A percentile compares a stretch with the other conserved stretches of the same genome.
phyloP scores from a whole-genome alignment of 2,797 vertebrate genomes.

The Sciaenops ocellatus region DNA sequence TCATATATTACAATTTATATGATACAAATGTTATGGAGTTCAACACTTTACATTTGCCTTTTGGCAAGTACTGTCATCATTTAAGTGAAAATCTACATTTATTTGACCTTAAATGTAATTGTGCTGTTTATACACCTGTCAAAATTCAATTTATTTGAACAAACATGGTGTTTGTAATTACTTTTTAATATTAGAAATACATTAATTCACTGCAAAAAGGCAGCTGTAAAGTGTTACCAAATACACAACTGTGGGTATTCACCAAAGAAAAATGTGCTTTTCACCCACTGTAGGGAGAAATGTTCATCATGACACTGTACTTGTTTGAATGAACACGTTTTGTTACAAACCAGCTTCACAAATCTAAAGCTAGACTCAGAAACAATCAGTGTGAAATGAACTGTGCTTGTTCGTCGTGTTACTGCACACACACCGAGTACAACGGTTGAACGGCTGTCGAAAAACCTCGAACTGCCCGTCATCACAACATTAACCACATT shows the following conservation, averaged over 20 bases:
- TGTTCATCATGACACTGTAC: neutral
- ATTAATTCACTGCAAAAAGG: neutral
- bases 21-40: conserved; percentile 43
- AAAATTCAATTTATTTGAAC: neutral
- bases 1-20: conserved; percentile 56
- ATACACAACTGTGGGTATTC: neutral
- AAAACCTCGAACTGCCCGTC: neutral
- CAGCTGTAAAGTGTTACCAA: conserved; percentile 26
- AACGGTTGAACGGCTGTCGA: neutral
- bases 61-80: neutral
- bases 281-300: neutral
- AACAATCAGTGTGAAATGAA: conserved; percentile 2
- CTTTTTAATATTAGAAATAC: neutral
- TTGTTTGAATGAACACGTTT: conserved; percentile 5
- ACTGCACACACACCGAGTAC: conserved; percentile 4
- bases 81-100: neutral
- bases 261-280: conserved; percentile 1
- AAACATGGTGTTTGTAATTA: neutral
- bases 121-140: neutral
- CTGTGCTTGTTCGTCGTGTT: conserved; percentile 30
- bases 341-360: conserved; percentile 24
- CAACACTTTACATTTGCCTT: conserved; percentile 22
- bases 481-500: conserved; percentile 19
- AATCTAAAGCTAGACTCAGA: conserved; percentile 23
- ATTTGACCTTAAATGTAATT: conserved; percentile 6